Base-by-base conservation (phyloP, 2,888 invertebrate species). In the Pogonocherus hispidulus region DNA sequence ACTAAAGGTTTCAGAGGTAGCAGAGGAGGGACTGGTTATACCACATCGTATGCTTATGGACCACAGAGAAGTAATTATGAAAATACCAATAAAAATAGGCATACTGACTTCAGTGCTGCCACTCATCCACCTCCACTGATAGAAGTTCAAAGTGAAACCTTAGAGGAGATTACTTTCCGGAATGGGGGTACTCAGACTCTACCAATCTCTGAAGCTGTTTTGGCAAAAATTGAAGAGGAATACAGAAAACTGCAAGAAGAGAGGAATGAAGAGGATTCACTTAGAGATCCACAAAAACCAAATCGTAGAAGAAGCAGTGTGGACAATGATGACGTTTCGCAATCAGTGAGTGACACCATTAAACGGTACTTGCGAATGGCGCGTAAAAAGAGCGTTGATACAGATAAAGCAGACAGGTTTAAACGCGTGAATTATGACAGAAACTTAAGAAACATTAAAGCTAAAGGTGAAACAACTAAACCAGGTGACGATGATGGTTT, bases 371-470 rank as follows among this genome's bases (percentile, higher is more conserved):
- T 95, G 56, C 88, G 94, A 66, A 95, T 95, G 95, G 95, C 94
- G 5, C 88, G 95, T 35, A 95, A 95, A 82, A 95, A 95, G 81
- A 94, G 94, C 79, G 91, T 93, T 8, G 94, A 95, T 83, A 90
- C 92, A 1, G 93, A 93, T 75, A 93, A 93, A 82, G 91, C 89
- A 1, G 95, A 94, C 81, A 89, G 93, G 57, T 96, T 95, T 82
- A 95, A 95, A 82, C 90, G 95, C 0, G 94, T 96, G 18, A 96
- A 96, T 83, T 96, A 96, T 80, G 95, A 96, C 80, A 89, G 93
- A 68, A 95, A 94, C 81, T 86, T 95, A 68, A 87, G 95, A 22
- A 94, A 95, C 76, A 95, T 95, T 69, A 94, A 93, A 80, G 91
- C 94, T 0, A 93, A 93, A 77, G 90, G 92, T 57, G 91, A 91